phyloP scores from a whole-genome alignment of 2,797 vertebrate species.

The Gouania willdenowi region DNA sequence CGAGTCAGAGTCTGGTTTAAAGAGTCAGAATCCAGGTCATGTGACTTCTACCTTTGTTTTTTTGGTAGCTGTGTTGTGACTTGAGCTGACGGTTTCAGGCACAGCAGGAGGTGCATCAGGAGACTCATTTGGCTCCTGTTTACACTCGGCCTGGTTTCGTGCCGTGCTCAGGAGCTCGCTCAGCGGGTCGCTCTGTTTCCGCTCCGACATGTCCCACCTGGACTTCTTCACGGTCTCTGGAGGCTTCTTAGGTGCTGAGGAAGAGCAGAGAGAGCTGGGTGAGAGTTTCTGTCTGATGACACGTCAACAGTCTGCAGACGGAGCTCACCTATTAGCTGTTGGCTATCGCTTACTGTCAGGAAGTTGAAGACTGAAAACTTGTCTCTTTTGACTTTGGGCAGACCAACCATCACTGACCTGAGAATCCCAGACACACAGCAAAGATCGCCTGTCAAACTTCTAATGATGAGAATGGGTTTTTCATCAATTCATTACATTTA shows the following conservation, averaged over 20 bases:
- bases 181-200: constrained; percentile 70
- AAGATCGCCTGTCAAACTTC: neutral
- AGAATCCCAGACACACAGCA: neutral
- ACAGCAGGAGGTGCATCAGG: neutral
- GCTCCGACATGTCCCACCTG: constrained; percentile 85
- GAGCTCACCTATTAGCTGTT: constrained; percentile 28
- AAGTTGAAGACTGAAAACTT: constrained; percentile 97
- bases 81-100: neutral
- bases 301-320: no score
- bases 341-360: constrained; percentile 75
- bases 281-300: no score
- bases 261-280: neutral
- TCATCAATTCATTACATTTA: no score
- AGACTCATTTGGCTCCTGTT: constrained; percentile 2
- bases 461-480: no score
- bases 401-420: constrained; percentile 83
- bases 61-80: no score
- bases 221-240: constrained; percentile 79
- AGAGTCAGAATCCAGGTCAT: no score
- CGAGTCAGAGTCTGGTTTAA: no score
- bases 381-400: constrained; percentile 92
- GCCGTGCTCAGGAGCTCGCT: constrained; percentile 76
- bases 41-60: no score
- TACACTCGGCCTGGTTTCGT: constrained; percentile 59
- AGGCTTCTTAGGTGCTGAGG: constrained; percentile 38